Percentiles rank a stretch among this genome's conserved stretches.
These are phyloP conservation scores for Odontomachus brunneus DNA, from an alignment of 1,140 invertebrate genomes.

Conservation along the genomic window DNA sequence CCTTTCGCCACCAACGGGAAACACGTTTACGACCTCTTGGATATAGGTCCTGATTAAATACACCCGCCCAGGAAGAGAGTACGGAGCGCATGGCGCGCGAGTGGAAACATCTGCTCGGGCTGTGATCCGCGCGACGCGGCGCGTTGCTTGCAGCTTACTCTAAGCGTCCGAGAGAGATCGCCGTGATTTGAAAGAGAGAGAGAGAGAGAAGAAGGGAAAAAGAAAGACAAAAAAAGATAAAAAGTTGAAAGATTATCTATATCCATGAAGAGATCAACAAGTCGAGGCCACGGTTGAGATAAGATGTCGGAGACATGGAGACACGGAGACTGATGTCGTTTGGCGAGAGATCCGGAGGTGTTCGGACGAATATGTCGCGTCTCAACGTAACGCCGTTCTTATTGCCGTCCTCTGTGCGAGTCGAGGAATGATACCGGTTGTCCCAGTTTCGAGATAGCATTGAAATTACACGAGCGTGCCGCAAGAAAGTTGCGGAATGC, in stretches of 20 bases:
- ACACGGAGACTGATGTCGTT: not conserved
- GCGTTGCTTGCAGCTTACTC: not conserved
- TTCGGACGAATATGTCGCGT: not conserved
- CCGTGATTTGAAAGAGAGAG: not conserved
- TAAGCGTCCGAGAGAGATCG: not conserved
- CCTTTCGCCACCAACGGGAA: conserved; percentile 43
- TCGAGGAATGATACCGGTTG: not conserved
- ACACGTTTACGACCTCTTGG: conserved; percentile 44
- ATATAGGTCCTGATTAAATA: conserved; percentile 70
- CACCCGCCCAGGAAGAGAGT: conserved; percentile 42
- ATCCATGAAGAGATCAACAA: not conserved
- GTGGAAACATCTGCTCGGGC: conserved; percentile 42
- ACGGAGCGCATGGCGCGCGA: conserved; percentile 37
- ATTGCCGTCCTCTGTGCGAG: not conserved
- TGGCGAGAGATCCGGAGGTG: no score
- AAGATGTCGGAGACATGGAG: no score
- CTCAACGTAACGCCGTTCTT: not conserved
- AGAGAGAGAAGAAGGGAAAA: no score
- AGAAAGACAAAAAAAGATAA: no score
- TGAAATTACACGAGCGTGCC: not conserved
- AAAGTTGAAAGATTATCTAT: no score
- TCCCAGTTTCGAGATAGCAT: not conserved
- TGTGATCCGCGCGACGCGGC: not conserved
- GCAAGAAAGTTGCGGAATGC: not conserved
- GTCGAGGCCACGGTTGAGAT: not conserved